Conservation (phyloP, 1,140 invertebrate species). For the Helicoverpa armigera region DNA sequence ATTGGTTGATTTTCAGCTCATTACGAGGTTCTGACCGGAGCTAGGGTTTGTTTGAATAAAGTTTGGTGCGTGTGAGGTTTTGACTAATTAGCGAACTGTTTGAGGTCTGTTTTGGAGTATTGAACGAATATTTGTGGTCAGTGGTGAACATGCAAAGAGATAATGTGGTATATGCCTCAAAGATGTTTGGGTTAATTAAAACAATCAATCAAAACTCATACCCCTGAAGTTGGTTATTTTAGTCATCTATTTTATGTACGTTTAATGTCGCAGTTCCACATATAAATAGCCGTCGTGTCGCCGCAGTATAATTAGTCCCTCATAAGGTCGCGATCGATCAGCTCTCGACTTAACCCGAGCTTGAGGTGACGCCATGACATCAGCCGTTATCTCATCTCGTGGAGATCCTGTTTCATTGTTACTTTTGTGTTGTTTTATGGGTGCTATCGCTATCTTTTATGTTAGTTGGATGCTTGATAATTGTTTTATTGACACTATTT, state of each 20-base stretch:
- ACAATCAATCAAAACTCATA: no score
- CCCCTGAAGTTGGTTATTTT: no score
- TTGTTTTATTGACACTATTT: no score
- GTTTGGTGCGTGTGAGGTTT: conserved; percentile 2
- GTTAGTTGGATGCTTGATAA: not conserved
- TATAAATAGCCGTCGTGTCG: no score
- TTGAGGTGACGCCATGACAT: not conserved
- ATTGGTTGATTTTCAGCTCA: conserved; percentile 31
- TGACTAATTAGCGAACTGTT: not conserved
- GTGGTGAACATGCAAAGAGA: not conserved
- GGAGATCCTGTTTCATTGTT: not conserved
- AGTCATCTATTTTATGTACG: no score
- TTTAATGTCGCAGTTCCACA: no score
- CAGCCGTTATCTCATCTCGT: conserved; percentile 11
- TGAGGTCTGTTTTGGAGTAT: not conserved
- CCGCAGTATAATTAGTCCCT: no score
- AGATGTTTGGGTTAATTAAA: no score
- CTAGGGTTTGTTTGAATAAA: not conserved
- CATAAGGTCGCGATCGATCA: not conserved
- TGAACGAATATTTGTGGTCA: not conserved
- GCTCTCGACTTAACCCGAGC: not conserved
- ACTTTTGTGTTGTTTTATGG: not conserved
- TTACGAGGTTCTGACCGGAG: not conserved
- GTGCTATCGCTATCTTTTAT: not conserved
- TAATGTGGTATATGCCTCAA: not conserved